A percentile compares a stretch with the other conserved stretches of the same genome.
These are phyloP conservation scores for Gryllus bimaculatus DNA, from an alignment of 1,140 invertebrate genomes.

Conservation along the genomic window DNA sequence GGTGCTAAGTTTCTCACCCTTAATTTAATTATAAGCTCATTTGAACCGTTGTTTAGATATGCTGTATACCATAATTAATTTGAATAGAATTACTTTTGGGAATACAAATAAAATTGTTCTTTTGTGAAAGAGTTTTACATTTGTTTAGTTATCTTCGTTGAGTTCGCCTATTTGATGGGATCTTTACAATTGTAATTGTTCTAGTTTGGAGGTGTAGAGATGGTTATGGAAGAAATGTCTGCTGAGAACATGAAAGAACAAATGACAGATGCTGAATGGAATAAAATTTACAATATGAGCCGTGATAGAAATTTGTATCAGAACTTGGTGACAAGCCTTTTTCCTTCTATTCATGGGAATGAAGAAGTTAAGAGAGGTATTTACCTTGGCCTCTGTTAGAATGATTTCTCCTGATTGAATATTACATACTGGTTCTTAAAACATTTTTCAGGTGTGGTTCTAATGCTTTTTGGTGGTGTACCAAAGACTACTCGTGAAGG, in stretches of 20 bases:
- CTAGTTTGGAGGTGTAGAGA: slow-evolving; percentile 64
- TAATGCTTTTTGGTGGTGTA: slow-evolving; percentile 98
- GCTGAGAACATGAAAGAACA: slow-evolving; percentile 87
- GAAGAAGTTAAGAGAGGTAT: slow-evolving; percentile 90
- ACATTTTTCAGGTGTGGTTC: slow-evolving; percentile 51
- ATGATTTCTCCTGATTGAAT: too few relatives aligned
- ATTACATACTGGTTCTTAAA: too few relatives aligned
- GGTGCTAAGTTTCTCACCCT: too few relatives aligned
- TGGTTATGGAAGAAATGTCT: slow-evolving; percentile 71
- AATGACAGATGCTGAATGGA: slow-evolving; percentile 92
- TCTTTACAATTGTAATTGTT: too few relatives aligned
- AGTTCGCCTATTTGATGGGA: too few relatives aligned
- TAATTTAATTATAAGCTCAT: too few relatives aligned
- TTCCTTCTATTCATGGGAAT: slow-evolving; percentile 96
- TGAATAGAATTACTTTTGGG: too few relatives aligned
- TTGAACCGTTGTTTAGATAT: too few relatives aligned
- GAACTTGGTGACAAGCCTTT: slow-evolving; percentile 87
- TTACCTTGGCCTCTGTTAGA: not conserved
- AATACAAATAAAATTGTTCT: too few relatives aligned
- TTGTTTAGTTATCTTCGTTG: too few relatives aligned
- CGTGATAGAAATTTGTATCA: slow-evolving; percentile 85
- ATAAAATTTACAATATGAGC: slow-evolving; percentile 95
- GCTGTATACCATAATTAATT: too few relatives aligned
- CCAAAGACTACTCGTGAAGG: slow-evolving; percentile 89
- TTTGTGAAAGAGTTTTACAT: too few relatives aligned